Conservation (phyloP, 2,113 vertebrate genomes). For the Lota lota region DNA sequence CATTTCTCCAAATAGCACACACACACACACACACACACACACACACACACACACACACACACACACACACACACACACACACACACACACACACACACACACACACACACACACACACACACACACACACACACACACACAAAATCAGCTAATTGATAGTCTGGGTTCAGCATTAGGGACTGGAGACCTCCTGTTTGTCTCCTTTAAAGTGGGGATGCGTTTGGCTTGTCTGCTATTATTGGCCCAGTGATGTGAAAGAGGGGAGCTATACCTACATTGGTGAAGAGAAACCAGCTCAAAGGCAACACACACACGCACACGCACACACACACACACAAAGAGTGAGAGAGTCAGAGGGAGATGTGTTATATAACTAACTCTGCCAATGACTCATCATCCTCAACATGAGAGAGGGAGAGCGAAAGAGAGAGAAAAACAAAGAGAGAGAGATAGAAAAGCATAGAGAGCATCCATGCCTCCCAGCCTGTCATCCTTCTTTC, state of each 20-base stretch:
- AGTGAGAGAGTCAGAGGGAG: conserved; percentile 28
- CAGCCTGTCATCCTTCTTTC: conserved; percentile 47
- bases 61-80: no score
- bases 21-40: conserved; percentile 17
- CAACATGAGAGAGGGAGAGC: conserved; percentile 56
- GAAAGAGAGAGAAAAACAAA: conserved; percentile 52
- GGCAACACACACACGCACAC: conserved; percentile 13
- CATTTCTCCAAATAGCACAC: conserved; percentile 44
- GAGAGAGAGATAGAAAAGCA: conserved; percentile 58
- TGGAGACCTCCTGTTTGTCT: conserved; percentile 6
- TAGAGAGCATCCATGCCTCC: conserved; percentile 61
- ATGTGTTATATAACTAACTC: conserved; percentile 66
- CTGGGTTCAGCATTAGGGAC: conserved; percentile 29
- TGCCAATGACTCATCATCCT: conserved; percentile 70
- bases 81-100: conserved; percentile 4
- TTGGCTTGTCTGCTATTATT: conserved; percentile 44
- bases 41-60: conserved; percentile 14
- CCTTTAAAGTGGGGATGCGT: conserved; percentile 34
- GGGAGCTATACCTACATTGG: conserved; percentile 61
- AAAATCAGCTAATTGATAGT: conserved; percentile 4
- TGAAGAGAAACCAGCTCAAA: conserved; percentile 66
- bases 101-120: no score
- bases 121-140: conserved; percentile 4
- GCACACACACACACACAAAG: background rate
- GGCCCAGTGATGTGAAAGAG: conserved; percentile 46